Percentiles rank a stretch among this genome's conserved stretches.
phyloP scores from a whole-genome alignment of 2,888 invertebrate species.

The Mechanitis messenoides region DNA sequence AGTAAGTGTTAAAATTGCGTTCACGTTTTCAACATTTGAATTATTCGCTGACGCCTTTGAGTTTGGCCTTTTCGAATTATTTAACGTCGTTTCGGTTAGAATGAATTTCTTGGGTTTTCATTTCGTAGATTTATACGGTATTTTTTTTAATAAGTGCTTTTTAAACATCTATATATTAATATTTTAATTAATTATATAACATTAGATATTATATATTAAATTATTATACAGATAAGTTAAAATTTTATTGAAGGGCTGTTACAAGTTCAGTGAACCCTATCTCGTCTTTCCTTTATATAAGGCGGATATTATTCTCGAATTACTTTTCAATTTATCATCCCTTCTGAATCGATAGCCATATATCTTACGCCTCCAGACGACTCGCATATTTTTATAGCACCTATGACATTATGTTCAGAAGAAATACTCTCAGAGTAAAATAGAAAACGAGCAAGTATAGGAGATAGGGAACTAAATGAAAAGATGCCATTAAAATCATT shows the following conservation, averaged over 20 bases:
- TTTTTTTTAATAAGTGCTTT: background rate
- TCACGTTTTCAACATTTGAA: slow-evolving; percentile 24
- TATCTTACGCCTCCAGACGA: slow-evolving; percentile 27
- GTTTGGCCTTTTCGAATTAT: slow-evolving; percentile 11
- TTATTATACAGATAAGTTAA: background rate
- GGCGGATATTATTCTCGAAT: slow-evolving; percentile 30
- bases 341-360: slow-evolving; percentile 35
- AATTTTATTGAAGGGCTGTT: background rate
- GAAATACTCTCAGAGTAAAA: slow-evolving; percentile 16
- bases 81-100: slow-evolving; percentile 8
- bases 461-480: no score
- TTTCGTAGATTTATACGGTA: background rate
- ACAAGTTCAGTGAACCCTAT: background rate
- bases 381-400: slow-evolving; percentile 25
- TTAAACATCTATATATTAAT: background rate
- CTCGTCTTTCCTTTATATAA: slow-evolving; percentile 20
- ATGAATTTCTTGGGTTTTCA: background rate
- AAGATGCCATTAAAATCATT: no score
- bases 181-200: background rate
- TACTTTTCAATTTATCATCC: slow-evolving; percentile 32
- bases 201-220: background rate
- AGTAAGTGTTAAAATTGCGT: slow-evolving; percentile 23
- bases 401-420: slow-evolving; percentile 30
- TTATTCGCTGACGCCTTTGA: slow-evolving; percentile 10
- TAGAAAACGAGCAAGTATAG: no score